Evolutionary conservation across 2,888 invertebrate species (phyloP).

Genomic region (Patella depressa): DNA sequence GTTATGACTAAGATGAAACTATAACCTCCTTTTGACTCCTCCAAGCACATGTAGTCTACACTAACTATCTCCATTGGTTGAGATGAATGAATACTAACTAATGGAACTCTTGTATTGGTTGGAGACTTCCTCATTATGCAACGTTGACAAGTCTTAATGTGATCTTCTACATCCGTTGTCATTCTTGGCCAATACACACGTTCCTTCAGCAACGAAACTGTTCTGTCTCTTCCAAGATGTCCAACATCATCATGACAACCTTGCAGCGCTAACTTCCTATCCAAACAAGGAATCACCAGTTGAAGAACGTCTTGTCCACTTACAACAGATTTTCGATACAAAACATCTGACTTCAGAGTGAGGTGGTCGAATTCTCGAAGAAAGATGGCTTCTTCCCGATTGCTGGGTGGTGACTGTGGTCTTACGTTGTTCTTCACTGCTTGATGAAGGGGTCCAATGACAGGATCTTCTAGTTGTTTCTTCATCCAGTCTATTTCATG

Average conservation of each 20-base stretch:
- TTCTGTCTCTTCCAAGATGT: slow-evolving; percentile 12
- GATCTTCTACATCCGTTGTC: background rate
- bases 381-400: too few species aligned
- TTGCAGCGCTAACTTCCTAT: background rate
- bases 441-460: too few species aligned
- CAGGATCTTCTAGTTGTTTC: too few species aligned
- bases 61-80: slow-evolving; percentile 37
- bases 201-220: background rate
- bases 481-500: too few species aligned
- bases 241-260: slow-evolving; percentile 11
- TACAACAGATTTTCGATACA: background rate
- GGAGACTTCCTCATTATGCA: slow-evolving; percentile 5
- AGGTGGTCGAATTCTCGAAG: too few species aligned
- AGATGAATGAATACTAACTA: slow-evolving; percentile 28
- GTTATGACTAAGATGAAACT: slow-evolving; percentile 22
- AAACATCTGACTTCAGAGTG: background rate
- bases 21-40: slow-evolving; percentile 30
- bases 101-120: background rate
- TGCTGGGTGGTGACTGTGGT: too few species aligned
- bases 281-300: background rate
- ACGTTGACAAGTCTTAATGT: background rate
- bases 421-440: too few species aligned
- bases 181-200: slow-evolving; percentile 7
- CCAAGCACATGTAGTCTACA: slow-evolving; percentile 37
- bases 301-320: background rate